phyloP scores from a whole-genome alignment of 2,113 vertebrate species.

The Jacana jacana region DNA sequence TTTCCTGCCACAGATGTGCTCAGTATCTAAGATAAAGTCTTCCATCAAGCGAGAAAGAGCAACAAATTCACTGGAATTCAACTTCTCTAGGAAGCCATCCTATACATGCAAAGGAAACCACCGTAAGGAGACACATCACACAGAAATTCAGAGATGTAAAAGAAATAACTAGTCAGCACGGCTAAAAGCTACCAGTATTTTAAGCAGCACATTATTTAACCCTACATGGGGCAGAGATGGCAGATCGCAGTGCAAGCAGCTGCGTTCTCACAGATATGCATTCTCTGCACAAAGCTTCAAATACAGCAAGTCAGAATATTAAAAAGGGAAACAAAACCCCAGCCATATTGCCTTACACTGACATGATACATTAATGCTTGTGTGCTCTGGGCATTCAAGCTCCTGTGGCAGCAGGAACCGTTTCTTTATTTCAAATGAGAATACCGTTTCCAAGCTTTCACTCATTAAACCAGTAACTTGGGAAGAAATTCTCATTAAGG shows the following conservation, averaged over 20 bases:
- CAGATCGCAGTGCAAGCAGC: background rate
- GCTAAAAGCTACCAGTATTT: background rate
- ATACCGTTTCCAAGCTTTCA: background rate
- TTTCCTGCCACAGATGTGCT: conserved; percentile 87
- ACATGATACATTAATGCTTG: background rate
- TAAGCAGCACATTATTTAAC: background rate
- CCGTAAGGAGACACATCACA: background rate
- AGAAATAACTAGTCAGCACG: background rate
- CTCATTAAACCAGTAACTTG: background rate
- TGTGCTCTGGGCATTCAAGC: background rate
- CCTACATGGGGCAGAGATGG: background rate
- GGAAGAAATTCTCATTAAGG: background rate
- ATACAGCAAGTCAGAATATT: background rate
- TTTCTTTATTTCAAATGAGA: background rate
- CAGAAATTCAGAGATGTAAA: background rate
- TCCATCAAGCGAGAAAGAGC: conserved; percentile 90
- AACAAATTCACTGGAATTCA: conserved; percentile 92
- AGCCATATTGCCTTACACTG: background rate
- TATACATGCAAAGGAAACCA: conserved; percentile 53
- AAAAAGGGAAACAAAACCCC: background rate
- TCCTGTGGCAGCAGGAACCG: background rate
- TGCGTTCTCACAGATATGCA: accelerated
- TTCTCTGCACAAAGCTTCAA: background rate
- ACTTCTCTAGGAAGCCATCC: conserved; percentile 94
- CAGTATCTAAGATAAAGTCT: conserved; percentile 86